Base-by-base conservation (phyloP, 1,140 invertebrate genomes). In the Drosophila nigromelanica region DNA sequence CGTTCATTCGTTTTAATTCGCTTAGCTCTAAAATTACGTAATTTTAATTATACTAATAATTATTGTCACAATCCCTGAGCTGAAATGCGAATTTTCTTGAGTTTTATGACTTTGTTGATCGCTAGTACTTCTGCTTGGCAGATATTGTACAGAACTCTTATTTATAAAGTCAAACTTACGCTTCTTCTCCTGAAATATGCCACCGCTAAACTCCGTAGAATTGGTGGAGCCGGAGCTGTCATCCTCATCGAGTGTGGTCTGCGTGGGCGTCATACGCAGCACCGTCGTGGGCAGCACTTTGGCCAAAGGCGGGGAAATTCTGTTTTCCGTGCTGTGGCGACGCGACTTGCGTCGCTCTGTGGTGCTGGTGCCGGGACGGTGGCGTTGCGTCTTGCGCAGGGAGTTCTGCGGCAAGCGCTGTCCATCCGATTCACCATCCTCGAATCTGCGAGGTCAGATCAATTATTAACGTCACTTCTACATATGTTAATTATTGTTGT, bases 331-430 rank as follows among this genome's bases (percentile, higher is more conserved):
- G 42, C 95, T 96, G 91, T 96, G 95, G 76, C 96, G 93, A 11
- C 95, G 93, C 55, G 96, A 95, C 91, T 96, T 97, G 58, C 96
- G 93, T 27, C 95, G 93, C 76, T 96, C 95, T 37, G 94, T 93
- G 27, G 94, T 94, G 85, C 94, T 94, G 47, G 93, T 91, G 61
- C 94, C 91, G 4, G 94, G 94, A 33, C 96, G 93, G 89, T 94
- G 95, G 33, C 96, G 93, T 21, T 97, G 93, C 6, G 95, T 96
- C 92, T 96, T 96, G 70, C 96, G 95, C 80, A 96, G 94, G 50
- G 95, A 96, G 80, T 97, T 96, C 92, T 97, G 97, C 54, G 97
- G 86, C 95, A 91, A 55, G 1, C 90, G 80, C 63, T 91, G 89
- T 3, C 91, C 91, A 74, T 92, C 91, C 33, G 89, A 80, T 62